Conservation (phyloP, 2,113 vertebrate genomes). For the Atractosteus spatula region DNA sequence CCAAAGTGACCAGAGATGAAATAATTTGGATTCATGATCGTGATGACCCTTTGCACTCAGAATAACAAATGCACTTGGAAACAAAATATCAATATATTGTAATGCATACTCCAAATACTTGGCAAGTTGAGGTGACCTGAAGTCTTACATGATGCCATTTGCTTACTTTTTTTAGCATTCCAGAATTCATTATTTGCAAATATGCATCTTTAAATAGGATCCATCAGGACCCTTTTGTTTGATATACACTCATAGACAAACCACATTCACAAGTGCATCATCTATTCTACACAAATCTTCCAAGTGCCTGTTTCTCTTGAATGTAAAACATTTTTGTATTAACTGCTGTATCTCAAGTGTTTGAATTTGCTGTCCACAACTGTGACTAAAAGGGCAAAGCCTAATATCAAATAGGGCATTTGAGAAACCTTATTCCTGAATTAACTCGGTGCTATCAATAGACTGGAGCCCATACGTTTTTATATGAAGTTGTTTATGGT, state of each 20-base stretch:
- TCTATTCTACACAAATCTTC: background rate
- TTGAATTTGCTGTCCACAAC: slow-evolving; percentile 4
- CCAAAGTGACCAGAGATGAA: too few relatives aligned
- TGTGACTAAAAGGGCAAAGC: slow-evolving; percentile 8
- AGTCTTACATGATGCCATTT: too few relatives aligned
- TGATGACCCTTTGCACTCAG: too few relatives aligned
- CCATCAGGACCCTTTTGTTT: background rate
- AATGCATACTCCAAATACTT: too few relatives aligned
- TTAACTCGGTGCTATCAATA: background rate
- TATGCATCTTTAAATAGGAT: slow-evolving; percentile 6
- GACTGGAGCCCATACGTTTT: background rate
- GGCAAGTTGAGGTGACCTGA: too few relatives aligned
- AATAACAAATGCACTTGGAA: too few relatives aligned
- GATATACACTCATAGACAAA: background rate
- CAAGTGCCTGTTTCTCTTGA: slow-evolving; percentile 20
- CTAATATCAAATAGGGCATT: slow-evolving; percentile 1
- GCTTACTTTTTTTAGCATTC: background rate
- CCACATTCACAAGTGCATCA: background rate
- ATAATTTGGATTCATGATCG: too few relatives aligned
- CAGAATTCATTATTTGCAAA: background rate
- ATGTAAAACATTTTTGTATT: slow-evolving; percentile 8
- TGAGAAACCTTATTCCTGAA: background rate
- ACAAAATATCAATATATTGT: too few relatives aligned
- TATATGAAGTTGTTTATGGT: background rate
- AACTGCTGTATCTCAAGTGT: slow-evolving; percentile 12